Conservation (phyloP, 2,888 invertebrate genomes). For the Synanthedon formicaeformis region DNA sequence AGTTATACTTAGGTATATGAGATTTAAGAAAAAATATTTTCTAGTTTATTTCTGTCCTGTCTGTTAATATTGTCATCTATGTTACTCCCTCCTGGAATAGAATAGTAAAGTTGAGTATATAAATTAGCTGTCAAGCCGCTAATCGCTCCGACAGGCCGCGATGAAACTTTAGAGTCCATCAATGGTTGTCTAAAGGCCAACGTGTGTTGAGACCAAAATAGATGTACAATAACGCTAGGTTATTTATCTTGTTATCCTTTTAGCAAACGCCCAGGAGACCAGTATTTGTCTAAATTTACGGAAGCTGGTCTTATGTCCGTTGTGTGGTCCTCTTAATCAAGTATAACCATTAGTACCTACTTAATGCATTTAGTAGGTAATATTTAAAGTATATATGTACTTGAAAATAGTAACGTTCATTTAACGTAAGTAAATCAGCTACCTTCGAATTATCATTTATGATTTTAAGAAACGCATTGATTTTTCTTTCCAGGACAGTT, state of each 20-base stretch:
- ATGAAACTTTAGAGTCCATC: conserved; percentile 67
- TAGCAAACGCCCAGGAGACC: conserved; percentile 38
- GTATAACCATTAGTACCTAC: no score
- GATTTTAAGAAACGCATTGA: no score
- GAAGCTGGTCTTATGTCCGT: neutral
- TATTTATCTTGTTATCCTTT: conserved; percentile 56
- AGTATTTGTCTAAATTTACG: conserved; percentile 22
- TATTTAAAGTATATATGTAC: no score
- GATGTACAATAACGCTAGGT: conserved; percentile 47
- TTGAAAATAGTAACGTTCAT: no score
- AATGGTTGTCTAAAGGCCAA: conserved; percentile 58
- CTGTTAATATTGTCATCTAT: conserved; percentile 30
- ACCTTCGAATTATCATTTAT: no score
- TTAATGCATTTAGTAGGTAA: no score
- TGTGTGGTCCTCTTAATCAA: neutral
- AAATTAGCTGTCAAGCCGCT: conserved; percentile 68
- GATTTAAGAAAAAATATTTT: no score
- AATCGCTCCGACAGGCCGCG: conserved; percentile 67
- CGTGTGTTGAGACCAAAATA: conserved; percentile 45
- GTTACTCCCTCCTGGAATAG: conserved; percentile 50
- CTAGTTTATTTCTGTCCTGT: conserved; percentile 18
- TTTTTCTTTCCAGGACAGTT: neutral
- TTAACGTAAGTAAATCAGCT: no score
- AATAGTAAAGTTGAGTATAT: conserved; percentile 65
- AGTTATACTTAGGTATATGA: no score